Conservation (phyloP, 1,140 invertebrate genomes). For the Eciton burchellii region DNA sequence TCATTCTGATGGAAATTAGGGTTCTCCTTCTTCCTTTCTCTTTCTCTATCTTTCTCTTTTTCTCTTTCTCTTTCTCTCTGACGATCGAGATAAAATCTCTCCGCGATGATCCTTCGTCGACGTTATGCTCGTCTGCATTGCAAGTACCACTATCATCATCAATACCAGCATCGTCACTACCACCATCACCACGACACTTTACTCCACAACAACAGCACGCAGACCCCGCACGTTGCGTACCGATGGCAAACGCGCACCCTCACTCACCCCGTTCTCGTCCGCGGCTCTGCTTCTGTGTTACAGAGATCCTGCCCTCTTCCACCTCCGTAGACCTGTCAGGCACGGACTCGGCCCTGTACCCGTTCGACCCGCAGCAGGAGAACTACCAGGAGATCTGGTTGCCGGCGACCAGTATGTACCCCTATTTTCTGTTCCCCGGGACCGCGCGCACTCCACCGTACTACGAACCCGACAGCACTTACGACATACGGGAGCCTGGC, state of each 20-base stretch:
- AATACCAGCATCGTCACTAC: slow-evolving; percentile 28
- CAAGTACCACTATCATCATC: slow-evolving; percentile 17
- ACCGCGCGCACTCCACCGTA: slow-evolving; percentile 82
- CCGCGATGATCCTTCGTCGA: slow-evolving; percentile 28
- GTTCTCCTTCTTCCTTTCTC: too few relatives aligned
- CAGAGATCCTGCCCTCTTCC: slow-evolving; percentile 86
- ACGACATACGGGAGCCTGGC: slow-evolving; percentile 71
- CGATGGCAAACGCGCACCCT: slow-evolving; percentile 72
- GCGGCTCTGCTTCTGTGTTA: slow-evolving; percentile 86
- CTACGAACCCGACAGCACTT: slow-evolving; percentile 80
- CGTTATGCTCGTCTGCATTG: neutral
- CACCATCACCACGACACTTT: slow-evolving; percentile 22
- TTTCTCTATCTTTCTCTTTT: too few relatives aligned
- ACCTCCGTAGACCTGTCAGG: slow-evolving; percentile 86
- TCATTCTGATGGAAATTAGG: slow-evolving; percentile 14
- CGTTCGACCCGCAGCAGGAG: slow-evolving; percentile 85
- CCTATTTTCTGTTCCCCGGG: slow-evolving; percentile 86
- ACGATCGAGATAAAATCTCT: slow-evolving; percentile 3
- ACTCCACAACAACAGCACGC: slow-evolving; percentile 64
- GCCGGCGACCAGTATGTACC: slow-evolving; percentile 86
- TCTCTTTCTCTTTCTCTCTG: too few relatives aligned
- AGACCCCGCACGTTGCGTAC: slow-evolving; percentile 69
- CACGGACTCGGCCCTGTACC: slow-evolving; percentile 87
- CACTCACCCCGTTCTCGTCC: slow-evolving; percentile 81
- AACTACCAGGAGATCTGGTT: slow-evolving; percentile 86